Conservation (phyloP, 2,113 vertebrate genomes). For the Carettochelys insculpta region DNA sequence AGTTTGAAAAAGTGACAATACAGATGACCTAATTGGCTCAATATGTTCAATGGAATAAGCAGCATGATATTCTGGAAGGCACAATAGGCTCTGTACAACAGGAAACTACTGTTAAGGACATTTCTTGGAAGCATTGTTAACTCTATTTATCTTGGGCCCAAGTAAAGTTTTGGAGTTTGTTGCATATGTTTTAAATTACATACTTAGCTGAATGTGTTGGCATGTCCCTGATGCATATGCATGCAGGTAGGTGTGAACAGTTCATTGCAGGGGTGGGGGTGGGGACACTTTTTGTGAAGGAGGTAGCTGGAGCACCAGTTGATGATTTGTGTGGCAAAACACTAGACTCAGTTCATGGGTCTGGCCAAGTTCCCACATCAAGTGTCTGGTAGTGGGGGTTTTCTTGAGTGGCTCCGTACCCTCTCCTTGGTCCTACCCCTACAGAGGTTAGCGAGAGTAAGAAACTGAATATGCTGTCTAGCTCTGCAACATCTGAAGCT, state of each 20-base stretch:
- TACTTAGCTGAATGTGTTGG: background rate
- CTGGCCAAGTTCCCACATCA: background rate
- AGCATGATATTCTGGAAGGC: background rate
- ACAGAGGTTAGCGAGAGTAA: background rate
- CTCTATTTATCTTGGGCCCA: background rate
- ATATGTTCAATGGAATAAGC: background rate
- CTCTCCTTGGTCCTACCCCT: background rate
- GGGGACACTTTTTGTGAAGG: background rate
- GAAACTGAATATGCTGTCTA: background rate
- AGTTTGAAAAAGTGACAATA: background rate
- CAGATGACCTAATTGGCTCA: background rate
- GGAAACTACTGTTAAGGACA: conserved; percentile 12
- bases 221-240: background rate
- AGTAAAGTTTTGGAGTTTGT: conserved; percentile 4
- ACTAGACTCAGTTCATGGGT: background rate
- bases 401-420: fast-evolving
- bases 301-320: background rate
- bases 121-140: background rate
- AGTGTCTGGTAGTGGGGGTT: background rate
- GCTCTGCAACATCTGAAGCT: background rate
- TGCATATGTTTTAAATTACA: background rate
- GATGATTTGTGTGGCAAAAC: background rate
- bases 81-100: background rate
- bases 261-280: background rate
- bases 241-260: background rate